A percentile compares a stretch with the other conserved stretches of the same genome.
Conservation (phyloP, 2,797 vertebrate species). For the Aselliscus stoliczkanus region DNA sequence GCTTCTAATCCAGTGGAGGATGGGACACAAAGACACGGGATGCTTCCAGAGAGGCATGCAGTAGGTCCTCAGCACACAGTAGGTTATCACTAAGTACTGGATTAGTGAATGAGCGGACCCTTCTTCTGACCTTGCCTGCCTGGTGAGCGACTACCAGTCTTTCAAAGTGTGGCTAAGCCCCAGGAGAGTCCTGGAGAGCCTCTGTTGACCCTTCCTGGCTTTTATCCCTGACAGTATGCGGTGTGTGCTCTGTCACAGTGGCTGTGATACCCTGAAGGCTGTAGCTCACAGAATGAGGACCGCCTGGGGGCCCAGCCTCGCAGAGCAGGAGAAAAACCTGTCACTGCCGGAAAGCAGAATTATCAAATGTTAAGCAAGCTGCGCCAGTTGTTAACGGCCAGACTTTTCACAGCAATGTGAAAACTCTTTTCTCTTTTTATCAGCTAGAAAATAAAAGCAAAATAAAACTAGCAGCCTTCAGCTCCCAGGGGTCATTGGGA, state of each 20-base stretch:
- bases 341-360: not conserved
- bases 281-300: not conserved
- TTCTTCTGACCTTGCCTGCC: not conserved
- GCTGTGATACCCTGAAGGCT: fast-evolving
- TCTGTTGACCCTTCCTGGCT: not conserved
- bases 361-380: not conserved
- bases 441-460: not conserved
- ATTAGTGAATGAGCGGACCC: no score
- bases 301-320: not conserved
- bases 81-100: not conserved
- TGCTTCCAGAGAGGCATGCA: not conserved
- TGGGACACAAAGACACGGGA: not conserved
- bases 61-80: not conserved
- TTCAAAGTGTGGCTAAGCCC: not conserved
- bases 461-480: not conserved
- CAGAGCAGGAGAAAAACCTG: not conserved
- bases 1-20: not conserved
- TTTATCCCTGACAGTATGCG: not conserved
- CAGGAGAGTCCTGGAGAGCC: fast-evolving
- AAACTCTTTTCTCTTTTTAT: not conserved
- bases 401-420: not conserved
- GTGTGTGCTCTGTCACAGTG: not conserved
- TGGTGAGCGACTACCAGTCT: no score
- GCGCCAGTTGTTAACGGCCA: not conserved
- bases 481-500: not conserved